Base-by-base conservation (phyloP, 1,140 invertebrate genomes). In the Dendrolimus punctatus region DNA sequence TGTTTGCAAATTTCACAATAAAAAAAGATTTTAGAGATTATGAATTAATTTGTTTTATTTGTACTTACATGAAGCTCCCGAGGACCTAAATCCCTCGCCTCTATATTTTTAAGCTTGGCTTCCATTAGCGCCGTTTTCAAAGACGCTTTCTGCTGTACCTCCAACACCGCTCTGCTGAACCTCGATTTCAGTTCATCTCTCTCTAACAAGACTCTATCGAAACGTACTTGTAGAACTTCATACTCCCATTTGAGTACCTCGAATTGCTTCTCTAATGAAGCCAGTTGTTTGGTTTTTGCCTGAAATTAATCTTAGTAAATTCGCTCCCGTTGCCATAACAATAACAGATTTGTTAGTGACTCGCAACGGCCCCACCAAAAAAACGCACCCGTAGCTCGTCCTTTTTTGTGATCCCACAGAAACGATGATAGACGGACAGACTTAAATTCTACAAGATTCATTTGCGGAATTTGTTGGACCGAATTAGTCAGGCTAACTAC, bases 111-210 rank as follows among this genome's bases (percentile, higher is more conserved):
- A 53, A 84, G 51, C 51, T 82, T 84, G 0, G 70, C 64, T 60
- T 88, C 85, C 41, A 87, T 51, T 5, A 87, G 55, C 0, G 81
- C 79, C 5, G 79, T 80, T 54, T 85, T 85, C 47, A 87, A 51
- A 38, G 91, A 91, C 1, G 93, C 92, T 76, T 94, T 95, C 73
- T 96, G 94, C 80, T 96, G 95, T 5, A 96, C 89, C 73, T 96
- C 95, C 23, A 95, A 84, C 54, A 97, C 92, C 3, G 95, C 93
- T 53, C 92, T 91, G 8, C 94, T 90, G 79, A 97, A 97, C 78
- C 92, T 70, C 6, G 89, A 82, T 71, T 95, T 93, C 10, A 97
- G 73, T 47, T 94, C 92, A 68, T 96, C 93, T 40, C 94, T 89
- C 77, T 97, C 95, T 7, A 82, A 83, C 57, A 79, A 61, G 43